Base-by-base conservation (phyloP, 2,888 invertebrate species). In the Synanthedon formicaeformis region DNA sequence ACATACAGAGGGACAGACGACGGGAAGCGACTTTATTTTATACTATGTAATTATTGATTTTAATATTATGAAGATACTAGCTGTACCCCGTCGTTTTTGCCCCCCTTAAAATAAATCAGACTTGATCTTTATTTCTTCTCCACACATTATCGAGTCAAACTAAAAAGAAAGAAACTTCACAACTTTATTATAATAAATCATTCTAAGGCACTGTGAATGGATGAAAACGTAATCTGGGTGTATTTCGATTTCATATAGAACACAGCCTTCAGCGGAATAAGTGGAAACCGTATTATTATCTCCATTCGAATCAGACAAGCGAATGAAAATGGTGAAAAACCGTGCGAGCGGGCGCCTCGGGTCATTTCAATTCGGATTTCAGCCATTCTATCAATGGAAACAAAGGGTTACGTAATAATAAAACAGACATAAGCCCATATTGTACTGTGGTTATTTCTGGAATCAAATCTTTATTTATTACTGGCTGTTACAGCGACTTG, bases 291-390 rank as follows among this genome's bases (percentile, higher is more conserved):
- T 45, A 45, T 45, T 45, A 45, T 45, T 45, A 45, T 45, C 45
- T 14, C 14, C 45, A 14, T 45, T 45, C 13, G 45, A n/a, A 14
- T 45, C 14, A 14, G 45, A 45, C 45, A 45, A 14, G 45, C 45
- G 45, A 45, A 45, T 45, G 45, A 45, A 14, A 45, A 45, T 14
- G 14, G 45, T 45, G 45, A 45, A 34, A 34, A 34, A 14, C 45
- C 45, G 45, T 13, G 45, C 45, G 14, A 45, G 53, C 45, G 48
- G 52, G 56, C 59, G 56, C 55, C 52, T 59, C 54, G 58, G 58
- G 50, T 55, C 58, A 56, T 53, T 41, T 50, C 60, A 57, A 59
- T 60, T 57, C 60, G 57, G 57, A 45, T 45, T 45, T 13, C 5
- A 14, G 45, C 14, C 45, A 2, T 14, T n/a, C 45, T 45, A 45